These are phyloP conservation scores for Myotis findleyi DNA, from an alignment of 2,797 vertebrate genomes.

Conservation along the genomic window DNA sequence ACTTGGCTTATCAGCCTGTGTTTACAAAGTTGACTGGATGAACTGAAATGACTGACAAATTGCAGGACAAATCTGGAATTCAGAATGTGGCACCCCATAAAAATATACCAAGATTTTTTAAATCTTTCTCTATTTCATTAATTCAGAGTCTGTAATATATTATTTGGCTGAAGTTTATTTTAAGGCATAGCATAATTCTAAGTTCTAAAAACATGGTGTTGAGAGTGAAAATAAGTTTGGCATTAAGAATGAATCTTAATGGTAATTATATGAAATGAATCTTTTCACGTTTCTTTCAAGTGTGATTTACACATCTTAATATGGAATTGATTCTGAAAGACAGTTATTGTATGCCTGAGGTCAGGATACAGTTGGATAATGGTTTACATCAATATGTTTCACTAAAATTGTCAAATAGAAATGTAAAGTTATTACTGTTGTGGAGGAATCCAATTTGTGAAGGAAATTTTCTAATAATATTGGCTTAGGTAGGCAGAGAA, in stretches of 20 bases:
- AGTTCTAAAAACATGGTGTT: slow-evolving; percentile 36
- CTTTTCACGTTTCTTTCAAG: slow-evolving; percentile 41
- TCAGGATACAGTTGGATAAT: slow-evolving; percentile 40
- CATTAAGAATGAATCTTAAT: slow-evolving; percentile 57
- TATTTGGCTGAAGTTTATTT: slow-evolving; percentile 51
- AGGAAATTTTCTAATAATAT: background rate
- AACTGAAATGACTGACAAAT: slow-evolving; percentile 73
- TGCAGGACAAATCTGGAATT: slow-evolving; percentile 58
- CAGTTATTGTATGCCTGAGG: background rate
- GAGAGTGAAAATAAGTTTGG: slow-evolving; percentile 34
- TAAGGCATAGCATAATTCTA: background rate
- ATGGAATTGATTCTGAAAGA: slow-evolving; percentile 51
- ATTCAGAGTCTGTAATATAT: slow-evolving; percentile 4
- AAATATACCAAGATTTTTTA: slow-evolving; percentile 3
- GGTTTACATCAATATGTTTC: slow-evolving; percentile 21
- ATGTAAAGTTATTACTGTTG: slow-evolving; percentile 14
- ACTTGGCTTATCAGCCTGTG: slow-evolving; percentile 74
- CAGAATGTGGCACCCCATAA: slow-evolving; percentile 39
- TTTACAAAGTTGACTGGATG: slow-evolving; percentile 79
- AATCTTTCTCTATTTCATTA: background rate
- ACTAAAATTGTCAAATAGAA: slow-evolving; percentile 58
- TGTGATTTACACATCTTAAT: slow-evolving; percentile 23
- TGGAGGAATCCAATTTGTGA: background rate
- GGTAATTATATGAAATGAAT: background rate
- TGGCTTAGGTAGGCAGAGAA: slow-evolving; percentile 20